These are phyloP conservation scores for Tenrec ecaudatus DNA, from an alignment of 2,113 vertebrate genomes.

Conservation along the genomic window DNA sequence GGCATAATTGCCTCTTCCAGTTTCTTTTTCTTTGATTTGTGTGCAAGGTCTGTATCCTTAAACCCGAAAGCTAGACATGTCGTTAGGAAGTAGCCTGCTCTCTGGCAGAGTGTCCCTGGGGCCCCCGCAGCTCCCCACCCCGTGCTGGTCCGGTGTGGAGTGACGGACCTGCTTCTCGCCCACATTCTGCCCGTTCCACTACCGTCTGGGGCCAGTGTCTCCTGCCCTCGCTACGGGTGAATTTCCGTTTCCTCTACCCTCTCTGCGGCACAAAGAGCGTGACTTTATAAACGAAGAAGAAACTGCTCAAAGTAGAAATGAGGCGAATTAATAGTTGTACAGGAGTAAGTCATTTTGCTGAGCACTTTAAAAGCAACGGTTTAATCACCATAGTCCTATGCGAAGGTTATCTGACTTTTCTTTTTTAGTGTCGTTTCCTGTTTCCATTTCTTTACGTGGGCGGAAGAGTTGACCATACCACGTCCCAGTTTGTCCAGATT, in stretches of 20 bases:
- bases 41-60: not conserved
- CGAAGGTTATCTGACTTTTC: slow-evolving; percentile 22
- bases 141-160: not conserved
- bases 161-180: not conserved
- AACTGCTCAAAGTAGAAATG: not conserved
- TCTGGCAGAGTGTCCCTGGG: not conserved
- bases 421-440: not conserved
- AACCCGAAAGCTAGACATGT: not conserved
- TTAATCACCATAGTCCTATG: not conserved
- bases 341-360: not conserved
- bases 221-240: not conserved
- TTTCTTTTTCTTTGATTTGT: slow-evolving; percentile 16
- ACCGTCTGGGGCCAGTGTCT: fast-evolving
- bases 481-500: not conserved
- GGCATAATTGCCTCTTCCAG: not conserved
- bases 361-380: not conserved
- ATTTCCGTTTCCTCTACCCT: not conserved
- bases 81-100: not conserved
- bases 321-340: not conserved
- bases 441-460: not conserved
- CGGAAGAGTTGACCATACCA: not conserved
- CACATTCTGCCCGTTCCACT: not conserved
- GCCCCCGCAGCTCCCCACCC: not conserved
- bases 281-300: slow-evolving; percentile 15
- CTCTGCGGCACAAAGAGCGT: not conserved